Evolutionary conservation across 2,888 invertebrate species (phyloP).

Genomic region (Chloromyia formosa): DNA sequence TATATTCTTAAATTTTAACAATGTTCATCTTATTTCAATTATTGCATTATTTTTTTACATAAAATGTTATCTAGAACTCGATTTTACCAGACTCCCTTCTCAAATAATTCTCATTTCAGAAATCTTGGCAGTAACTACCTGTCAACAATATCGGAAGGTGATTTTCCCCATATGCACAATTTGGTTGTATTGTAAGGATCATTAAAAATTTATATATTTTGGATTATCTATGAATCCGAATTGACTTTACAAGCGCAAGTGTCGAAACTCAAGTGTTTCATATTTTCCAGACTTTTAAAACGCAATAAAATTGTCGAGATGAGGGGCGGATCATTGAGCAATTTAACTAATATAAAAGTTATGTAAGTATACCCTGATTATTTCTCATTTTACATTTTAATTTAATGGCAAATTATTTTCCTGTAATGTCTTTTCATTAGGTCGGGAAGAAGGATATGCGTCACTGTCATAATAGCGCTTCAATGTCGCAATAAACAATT

Average conservation of each 20-base stretch:
- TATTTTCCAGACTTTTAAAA: slow-evolving; percentile 78
- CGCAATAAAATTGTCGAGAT: slow-evolving; percentile 85
- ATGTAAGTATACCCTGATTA: slow-evolving; percentile 80
- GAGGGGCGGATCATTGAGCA: slow-evolving; percentile 79
- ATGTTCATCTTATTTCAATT: too few species aligned
- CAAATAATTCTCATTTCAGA: slow-evolving; percentile 66
- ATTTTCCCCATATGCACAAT: slow-evolving; percentile 76
- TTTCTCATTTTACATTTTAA: neutral
- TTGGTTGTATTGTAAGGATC: slow-evolving; percentile 82
- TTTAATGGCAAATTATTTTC: neutral
- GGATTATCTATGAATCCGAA: slow-evolving; percentile 24
- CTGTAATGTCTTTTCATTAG: neutral
- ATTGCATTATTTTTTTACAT: too few species aligned
- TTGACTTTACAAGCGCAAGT: slow-evolving; percentile 21
- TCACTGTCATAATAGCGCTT: neutral
- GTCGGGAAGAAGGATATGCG: neutral
- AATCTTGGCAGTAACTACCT: slow-evolving; percentile 81
- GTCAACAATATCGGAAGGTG: slow-evolving; percentile 71
- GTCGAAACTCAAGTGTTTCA: slow-evolving; percentile 46
- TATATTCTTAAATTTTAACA: too few species aligned
- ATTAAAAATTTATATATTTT: slow-evolving; percentile 7
- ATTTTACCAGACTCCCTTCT: too few species aligned
- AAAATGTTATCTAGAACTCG: too few species aligned
- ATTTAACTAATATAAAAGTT: slow-evolving; percentile 80
- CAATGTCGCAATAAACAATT: neutral